phyloP scores from a whole-genome alignment of 2,797 vertebrate species.

The Oophaga sylvatica region DNA sequence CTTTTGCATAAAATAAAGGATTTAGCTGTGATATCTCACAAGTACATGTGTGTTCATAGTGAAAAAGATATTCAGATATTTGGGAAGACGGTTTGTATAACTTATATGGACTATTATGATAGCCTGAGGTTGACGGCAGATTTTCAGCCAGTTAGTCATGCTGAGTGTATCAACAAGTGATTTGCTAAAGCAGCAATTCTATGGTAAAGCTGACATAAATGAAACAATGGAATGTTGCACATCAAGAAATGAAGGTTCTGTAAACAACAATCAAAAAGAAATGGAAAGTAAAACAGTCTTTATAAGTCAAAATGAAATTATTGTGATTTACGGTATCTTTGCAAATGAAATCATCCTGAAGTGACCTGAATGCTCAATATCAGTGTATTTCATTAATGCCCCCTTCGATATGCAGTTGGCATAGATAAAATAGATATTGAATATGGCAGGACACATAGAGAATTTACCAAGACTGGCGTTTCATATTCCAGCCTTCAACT shows the following conservation, averaged over 20 bases:
- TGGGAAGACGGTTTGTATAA: conserved; percentile 8
- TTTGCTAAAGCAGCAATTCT: conserved; percentile 41
- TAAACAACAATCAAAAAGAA: not conserved
- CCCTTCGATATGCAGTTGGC: not conserved
- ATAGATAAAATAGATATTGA: not conserved
- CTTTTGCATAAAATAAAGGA: not conserved
- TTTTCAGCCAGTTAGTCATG: conserved; percentile 54
- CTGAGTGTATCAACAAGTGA: conserved; percentile 48
- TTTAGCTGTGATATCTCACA: not conserved
- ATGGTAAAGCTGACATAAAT: conserved; percentile 18
- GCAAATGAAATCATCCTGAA: not conserved
- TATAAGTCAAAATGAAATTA: conserved; percentile 30
- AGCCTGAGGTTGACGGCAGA: conserved; percentile 34
- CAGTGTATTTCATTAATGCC: not conserved
- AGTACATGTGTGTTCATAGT: not conserved
- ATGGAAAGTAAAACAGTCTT: not conserved
- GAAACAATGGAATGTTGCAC: conserved; percentile 51
- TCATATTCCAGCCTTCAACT: no score
- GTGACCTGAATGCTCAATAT: not conserved
- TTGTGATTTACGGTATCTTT: not conserved
- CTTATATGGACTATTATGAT: conserved; percentile 25
- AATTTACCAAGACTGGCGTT: no score
- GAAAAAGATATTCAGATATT: conserved; percentile 4
- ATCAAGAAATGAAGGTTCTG: conserved; percentile 22
- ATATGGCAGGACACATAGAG: not conserved